Evolutionary conservation across 2,113 vertebrate species (phyloP).

Genomic region (Gnathonemus echidnorhynchus): DNA sequence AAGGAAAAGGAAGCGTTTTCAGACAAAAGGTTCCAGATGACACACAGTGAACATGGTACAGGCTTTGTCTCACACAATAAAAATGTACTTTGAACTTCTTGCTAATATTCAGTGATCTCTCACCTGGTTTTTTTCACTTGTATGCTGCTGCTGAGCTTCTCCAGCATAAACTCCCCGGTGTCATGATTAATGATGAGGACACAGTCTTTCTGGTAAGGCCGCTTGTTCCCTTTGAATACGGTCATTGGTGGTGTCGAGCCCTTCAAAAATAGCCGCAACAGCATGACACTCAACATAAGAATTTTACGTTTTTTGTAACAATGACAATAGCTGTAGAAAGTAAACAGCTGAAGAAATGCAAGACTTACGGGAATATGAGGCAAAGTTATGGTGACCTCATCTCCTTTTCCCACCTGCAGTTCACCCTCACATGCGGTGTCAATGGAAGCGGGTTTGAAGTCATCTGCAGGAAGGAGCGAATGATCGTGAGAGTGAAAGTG

Average conservation of each 20-base stretch:
- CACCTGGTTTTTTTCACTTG: slow-evolving; percentile 99
- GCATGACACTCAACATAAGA: background rate
- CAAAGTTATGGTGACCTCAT: slow-evolving; percentile 95
- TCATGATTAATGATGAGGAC: slow-evolving; percentile 98
- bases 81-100: background rate
- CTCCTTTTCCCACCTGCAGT: slow-evolving; percentile 94
- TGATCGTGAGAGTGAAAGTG: background rate
- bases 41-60: background rate
- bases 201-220: slow-evolving; percentile 95
- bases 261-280: slow-evolving; percentile 48
- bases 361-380: slow-evolving; percentile 88
- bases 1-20: background rate
- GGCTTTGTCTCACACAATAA: background rate
- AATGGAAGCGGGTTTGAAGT: slow-evolving; percentile 96
- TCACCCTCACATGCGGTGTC: slow-evolving; percentile 94
- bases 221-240: slow-evolving; percentile 97
- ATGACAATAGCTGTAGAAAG: background rate
- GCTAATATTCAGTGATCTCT: slow-evolving; percentile 20
- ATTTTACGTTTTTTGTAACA: background rate
- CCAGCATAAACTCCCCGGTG: slow-evolving; percentile 90
- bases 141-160: slow-evolving; percentile 97
- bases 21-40: background rate
- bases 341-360: background rate
- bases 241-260: slow-evolving; percentile 97
- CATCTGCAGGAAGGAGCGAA: slow-evolving; percentile 64